Evolutionary conservation across 2,888 invertebrate genomes (phyloP).

Genomic region (Sinotaia quadrata): DNA sequence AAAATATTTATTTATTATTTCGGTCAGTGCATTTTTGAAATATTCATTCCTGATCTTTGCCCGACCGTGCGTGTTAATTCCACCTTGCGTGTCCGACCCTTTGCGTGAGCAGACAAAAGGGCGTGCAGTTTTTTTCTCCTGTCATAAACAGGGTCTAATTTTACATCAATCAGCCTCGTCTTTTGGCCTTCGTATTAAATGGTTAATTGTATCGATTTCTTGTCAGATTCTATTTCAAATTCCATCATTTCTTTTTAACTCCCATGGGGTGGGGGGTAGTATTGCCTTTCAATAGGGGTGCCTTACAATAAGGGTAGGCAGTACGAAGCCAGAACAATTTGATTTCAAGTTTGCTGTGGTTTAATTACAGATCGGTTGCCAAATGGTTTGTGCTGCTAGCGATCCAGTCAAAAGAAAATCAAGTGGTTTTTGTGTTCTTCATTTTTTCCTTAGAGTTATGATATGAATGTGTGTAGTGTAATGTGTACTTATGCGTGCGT

Average conservation of each 20-base stretch:
- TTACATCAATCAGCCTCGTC: background rate
- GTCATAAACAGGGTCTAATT: background rate
- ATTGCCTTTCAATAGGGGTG: background rate
- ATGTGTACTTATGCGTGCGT: no score
- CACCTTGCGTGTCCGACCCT: no score
- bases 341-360: slow-evolving; percentile 1
- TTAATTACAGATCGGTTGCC: background rate
- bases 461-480: no score
- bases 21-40: no score
- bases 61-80: no score
- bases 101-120: background rate
- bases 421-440: no score
- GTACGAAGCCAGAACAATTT: background rate
- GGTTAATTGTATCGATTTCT: background rate
- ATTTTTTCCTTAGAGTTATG: no score
- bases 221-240: background rate
- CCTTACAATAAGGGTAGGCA: no score
- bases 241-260: slow-evolving; percentile 3
- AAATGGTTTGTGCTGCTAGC: background rate
- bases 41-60: no score
- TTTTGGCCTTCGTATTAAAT: background rate
- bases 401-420: background rate
- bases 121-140: background rate
- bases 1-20: no score
- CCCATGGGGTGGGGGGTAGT: background rate